phyloP scores from a whole-genome alignment of 35 echinoderm and acorn worm species.

The Apostichopus parvimensis region DNA sequence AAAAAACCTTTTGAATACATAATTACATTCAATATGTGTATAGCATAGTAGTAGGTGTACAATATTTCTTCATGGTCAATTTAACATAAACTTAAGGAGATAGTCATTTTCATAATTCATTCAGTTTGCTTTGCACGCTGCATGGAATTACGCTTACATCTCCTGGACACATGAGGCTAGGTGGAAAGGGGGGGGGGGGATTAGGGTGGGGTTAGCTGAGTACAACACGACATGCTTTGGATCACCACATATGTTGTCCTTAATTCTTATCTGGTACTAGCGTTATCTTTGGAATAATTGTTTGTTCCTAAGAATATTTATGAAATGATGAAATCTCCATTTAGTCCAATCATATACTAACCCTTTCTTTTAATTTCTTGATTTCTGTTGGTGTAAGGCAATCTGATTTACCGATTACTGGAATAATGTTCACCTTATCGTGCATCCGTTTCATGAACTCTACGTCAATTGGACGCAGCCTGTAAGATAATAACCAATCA shows the following conservation, averaged over 20 bases:
- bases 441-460: slow-evolving; percentile 94
- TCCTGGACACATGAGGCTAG: too few relatives aligned
- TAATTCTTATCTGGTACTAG: background rate
- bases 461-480: slow-evolving; percentile 93
- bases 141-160: too few relatives aligned
- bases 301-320: background rate
- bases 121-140: too few relatives aligned
- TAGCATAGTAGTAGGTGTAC: too few relatives aligned
- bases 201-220: too few relatives aligned
- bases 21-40: too few relatives aligned
- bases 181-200: too few relatives aligned
- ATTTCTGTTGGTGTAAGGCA: slow-evolving; percentile 93
- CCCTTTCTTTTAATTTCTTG: slow-evolving; percentile 80
- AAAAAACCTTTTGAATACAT: background rate
- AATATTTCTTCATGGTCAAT: too few relatives aligned
- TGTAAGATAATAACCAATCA: slow-evolving; percentile 27
- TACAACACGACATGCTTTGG: background rate
- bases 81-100: too few relatives aligned
- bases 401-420: slow-evolving; percentile 93
- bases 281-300: background rate
- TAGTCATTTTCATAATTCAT: too few relatives aligned
- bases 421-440: slow-evolving; percentile 95
- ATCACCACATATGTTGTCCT: background rate
- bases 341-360: slow-evolving; percentile 42
- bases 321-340: background rate